Evolutionary conservation across 1,140 invertebrate genomes (phyloP).

Genomic region (Phymorhynchus buccinoides): DNA sequence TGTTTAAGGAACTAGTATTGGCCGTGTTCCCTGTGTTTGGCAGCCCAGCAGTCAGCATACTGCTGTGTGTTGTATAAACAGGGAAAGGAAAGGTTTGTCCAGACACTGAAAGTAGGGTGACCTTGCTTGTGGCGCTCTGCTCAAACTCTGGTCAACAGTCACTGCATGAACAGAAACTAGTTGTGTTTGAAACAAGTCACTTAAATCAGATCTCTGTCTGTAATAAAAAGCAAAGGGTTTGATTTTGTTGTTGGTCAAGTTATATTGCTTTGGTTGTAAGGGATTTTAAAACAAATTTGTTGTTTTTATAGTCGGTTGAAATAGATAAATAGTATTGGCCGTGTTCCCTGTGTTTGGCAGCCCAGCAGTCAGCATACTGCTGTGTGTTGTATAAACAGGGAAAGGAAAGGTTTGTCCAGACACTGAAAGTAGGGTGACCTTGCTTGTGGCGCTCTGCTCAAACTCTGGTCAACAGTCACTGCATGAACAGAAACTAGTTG

Average conservation of each 20-base stretch:
- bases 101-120: not conserved
- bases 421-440: not conserved
- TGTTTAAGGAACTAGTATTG: too few species aligned
- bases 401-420: not conserved
- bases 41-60: slow-evolving; percentile 21
- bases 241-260: too few species aligned
- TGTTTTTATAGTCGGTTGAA: too few species aligned
- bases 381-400: not conserved
- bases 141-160: slow-evolving; percentile 5
- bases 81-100: not conserved
- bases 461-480: not conserved
- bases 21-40: slow-evolving; percentile 25
- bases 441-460: slow-evolving; percentile 30
- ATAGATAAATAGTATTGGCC: too few species aligned
- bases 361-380: slow-evolving; percentile 4
- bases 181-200: too few species aligned
- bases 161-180: too few species aligned
- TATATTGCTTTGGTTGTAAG: too few species aligned
- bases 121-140: slow-evolving; percentile 25
- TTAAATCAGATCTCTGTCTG: too few species aligned
- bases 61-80: not conserved
- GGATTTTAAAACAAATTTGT: too few species aligned
- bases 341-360: slow-evolving; percentile 30
- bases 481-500: too few species aligned
- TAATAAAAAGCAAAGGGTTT: too few species aligned